Base-by-base conservation (phyloP, 2,888 invertebrate species). In the Tipula unca region DNA sequence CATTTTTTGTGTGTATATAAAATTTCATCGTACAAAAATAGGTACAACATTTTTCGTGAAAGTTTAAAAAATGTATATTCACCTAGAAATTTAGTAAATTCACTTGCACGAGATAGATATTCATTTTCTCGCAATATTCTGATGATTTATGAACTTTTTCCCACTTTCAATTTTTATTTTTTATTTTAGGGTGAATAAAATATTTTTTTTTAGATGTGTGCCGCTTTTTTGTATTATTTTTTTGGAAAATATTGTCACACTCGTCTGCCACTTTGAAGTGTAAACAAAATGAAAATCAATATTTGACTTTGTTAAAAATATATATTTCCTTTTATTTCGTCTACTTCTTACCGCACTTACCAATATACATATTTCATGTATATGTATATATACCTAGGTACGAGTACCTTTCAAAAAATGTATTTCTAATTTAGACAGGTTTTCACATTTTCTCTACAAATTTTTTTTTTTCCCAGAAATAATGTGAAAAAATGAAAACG, bases 81-180 rank as follows among this genome's bases (percentile, higher is more conserved):
- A 69, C 69, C 20, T 69, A 69, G 25, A 69, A 20, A 20, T 25
- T 54, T 4, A 6, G 17, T 54, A 54, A 1, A 42, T 42, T 42
- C 13, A 42, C 3, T 42, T 54, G 3, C 4, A 17, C 48, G 48
- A 54, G 17, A 17, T 32, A 32, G 17, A 54, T 2, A 14, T n/a
- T n/a, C n/a, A 48, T 48, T 48, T 39, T 10, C 39, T 39, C 39
- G 48, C n/a, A 48, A 48, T 17, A 69, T 69, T 20, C 10, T 69
- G 69, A 69, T 69, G 69, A 69, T 69, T 69, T 69, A 69, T 69
- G 69, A 69, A 69, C 69, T 69, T 69, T 69, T 69, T 69, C 25
- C 69, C n/a, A 69, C 25, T 25, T 69, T 25, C 69, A 69, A 69
- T 69, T 69, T 69, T 10, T 13, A 10, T 69, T 69, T 10, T 13